Evolutionary conservation across 2,797 vertebrate genomes (phyloP).

Genomic region (Parauchenoglanis ngamensis): DNA sequence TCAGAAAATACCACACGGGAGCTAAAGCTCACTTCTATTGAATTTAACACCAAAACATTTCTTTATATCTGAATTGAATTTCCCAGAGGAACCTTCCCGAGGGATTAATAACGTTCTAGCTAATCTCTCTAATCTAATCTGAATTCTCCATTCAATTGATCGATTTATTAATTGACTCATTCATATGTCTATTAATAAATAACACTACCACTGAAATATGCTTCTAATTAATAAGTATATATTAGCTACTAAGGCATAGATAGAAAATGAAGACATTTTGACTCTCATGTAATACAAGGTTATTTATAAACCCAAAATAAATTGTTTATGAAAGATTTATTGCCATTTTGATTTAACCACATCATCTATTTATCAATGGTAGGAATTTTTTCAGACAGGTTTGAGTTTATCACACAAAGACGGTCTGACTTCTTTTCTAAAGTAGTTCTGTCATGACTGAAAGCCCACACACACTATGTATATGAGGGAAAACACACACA

Average conservation of each 20-base stretch:
- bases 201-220: not conserved
- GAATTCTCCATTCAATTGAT: not conserved
- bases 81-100: not conserved
- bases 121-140: no score
- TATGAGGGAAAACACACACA: conserved; percentile 37
- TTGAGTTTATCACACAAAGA: conserved; percentile 43
- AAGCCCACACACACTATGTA: conserved; percentile 44
- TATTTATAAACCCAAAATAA: not conserved
- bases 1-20: not conserved
- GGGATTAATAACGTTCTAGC: no score
- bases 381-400: conserved; percentile 18
- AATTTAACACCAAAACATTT: not conserved
- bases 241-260: not conserved
- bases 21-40: not conserved
- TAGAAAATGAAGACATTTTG: not conserved
- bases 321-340: not conserved
- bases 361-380: not conserved
- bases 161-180: not conserved
- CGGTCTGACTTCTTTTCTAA: conserved; percentile 14
- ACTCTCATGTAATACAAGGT: not conserved
- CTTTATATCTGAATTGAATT: not conserved
- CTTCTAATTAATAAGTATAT: not conserved
- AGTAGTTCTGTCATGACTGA: conserved; percentile 30
- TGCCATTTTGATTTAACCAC: not conserved
- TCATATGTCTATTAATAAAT: not conserved